Evolutionary conservation across 2,797 vertebrate genomes (phyloP).

Genomic region (Enteromius treurensis): DNA sequence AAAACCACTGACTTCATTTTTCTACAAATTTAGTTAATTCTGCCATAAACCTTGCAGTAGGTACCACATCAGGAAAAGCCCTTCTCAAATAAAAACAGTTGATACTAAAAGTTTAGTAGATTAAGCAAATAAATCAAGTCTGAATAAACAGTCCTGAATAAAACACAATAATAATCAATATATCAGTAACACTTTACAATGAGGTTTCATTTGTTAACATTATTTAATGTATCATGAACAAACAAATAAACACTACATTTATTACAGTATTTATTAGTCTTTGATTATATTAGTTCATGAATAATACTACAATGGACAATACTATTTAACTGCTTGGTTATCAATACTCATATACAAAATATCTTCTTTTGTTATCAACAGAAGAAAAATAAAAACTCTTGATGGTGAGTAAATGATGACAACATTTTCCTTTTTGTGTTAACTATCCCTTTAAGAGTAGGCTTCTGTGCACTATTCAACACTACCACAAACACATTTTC

Average conservation of each 20-base stretch:
- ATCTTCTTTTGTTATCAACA: neutral
- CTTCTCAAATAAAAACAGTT: neutral
- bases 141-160: neutral
- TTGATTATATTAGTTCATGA: no score
- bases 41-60: neutral
- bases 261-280: no score
- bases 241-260: no score
- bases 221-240: no score
- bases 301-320: no score
- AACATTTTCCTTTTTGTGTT: neutral
- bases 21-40: neutral
- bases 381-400: neutral
- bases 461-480: neutral
- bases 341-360: neutral
- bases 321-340: neutral
- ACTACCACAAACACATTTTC: slow-evolving; percentile 19
- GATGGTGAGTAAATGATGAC: neutral
- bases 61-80: neutral
- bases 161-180: neutral
- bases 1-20: slow-evolving; percentile 17
- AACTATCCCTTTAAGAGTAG: neutral
- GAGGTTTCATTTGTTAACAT: no score
- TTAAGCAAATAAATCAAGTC: neutral
- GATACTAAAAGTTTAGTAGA: neutral
- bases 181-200: neutral